Conservation (phyloP, 2,113 vertebrate species). For the Eublepharis macularius region DNA sequence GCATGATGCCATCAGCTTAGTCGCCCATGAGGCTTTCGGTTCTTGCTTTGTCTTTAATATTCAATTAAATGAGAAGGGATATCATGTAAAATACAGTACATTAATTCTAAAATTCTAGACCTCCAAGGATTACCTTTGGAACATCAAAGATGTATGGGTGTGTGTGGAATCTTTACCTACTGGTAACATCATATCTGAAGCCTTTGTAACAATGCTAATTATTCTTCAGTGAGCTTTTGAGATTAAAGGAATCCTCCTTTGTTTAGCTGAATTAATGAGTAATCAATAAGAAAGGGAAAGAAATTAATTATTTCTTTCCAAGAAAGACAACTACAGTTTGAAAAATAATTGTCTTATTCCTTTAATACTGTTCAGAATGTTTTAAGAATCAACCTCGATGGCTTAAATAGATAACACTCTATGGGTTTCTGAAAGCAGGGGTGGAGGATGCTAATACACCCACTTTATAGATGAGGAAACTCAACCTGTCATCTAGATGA, state of each 20-base stretch:
- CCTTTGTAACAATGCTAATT: conserved; percentile 62
- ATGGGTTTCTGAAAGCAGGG: neutral
- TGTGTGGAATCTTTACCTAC: conserved; percentile 47
- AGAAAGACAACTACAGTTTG: neutral
- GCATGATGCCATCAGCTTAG: neutral
- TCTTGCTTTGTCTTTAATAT: conserved; percentile 10
- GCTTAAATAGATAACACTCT: neutral
- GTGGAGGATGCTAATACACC: neutral
- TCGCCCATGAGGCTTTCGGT: neutral
- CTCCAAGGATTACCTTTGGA: conserved; percentile 43
- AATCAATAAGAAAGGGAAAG: conserved; percentile 61
- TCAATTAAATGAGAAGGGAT: conserved; percentile 5
- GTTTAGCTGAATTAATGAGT: conserved; percentile 69
- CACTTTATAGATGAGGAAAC: neutral
- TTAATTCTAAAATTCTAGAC: neutral
- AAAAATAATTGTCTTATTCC: conserved; percentile 39
- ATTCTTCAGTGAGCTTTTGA: conserved; percentile 63
- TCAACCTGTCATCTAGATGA: neutral
- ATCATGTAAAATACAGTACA: conserved; percentile 26
- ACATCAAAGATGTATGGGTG: conserved; percentile 2
- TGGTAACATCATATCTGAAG: conserved; percentile 61
- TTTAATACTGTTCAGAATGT: conserved; percentile 35
- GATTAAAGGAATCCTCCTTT: conserved; percentile 68
- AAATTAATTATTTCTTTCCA: conserved; percentile 57
- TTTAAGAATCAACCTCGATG: neutral